Evolutionary conservation across 2,888 invertebrate species (phyloP), one percentile per base, ranked within the genome.

Genomic region (Uropetala carovei): DNA sequence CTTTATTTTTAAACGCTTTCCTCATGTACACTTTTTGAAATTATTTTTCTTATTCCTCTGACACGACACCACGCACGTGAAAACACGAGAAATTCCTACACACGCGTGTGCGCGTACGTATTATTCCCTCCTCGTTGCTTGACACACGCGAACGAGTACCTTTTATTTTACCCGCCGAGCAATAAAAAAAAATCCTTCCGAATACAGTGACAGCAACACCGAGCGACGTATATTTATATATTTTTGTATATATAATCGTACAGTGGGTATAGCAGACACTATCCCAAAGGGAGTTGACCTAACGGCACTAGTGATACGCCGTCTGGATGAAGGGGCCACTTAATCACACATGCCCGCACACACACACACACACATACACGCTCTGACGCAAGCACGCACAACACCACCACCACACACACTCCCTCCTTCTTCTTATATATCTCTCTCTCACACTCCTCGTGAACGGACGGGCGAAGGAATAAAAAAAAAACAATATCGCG

Each of bases 321-420:
- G n/a, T n/a, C 68, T 68, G 18, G 43, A 43, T 5, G 43, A n/a
- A 68, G 68, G 68, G 22, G n/a, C 16, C 59, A 57, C 85, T n/a
- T 7, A 59, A 22, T 59, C 85, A 86, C 85, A 59, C 85, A 60
- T 60, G 86, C 30, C 10, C 56, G 43, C 14, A 83, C 43, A 83
- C n/a, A n/a, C 85, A 60, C 86, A 60, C 30, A 22, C 56, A 83
- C 14, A 83, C 43, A 83, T 57, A 27, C 83, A 82, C 11, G 82
- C 43, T n/a, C 18, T 18, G 57, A 57, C 83, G 83, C 43, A 57
- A 83, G 57, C 43, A 56, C 56, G 83, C 16, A 86, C 86, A 59
- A 86, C 86, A 59, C 86, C 27, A 8, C 56, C 30, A 18, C n/a
- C n/a, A n/a, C n/a, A n/a, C n/a, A n/a, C n/a, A n/a, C 30, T 43